Conservation (phyloP, 2,113 vertebrate species). For the Merops nubicus region DNA sequence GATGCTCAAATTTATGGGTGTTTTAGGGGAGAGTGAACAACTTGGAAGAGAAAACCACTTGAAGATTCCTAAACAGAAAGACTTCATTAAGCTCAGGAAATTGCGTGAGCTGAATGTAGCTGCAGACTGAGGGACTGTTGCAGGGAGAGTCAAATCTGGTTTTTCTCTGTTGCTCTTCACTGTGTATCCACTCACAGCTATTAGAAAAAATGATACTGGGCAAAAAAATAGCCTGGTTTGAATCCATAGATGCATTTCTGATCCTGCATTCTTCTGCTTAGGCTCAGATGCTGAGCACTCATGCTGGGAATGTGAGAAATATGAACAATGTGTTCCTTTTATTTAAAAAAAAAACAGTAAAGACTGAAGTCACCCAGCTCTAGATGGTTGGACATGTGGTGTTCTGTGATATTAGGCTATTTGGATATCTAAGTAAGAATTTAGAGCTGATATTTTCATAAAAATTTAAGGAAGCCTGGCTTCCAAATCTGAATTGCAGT, state of each 20-base stretch:
- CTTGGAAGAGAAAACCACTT: not conserved
- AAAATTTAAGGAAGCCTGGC: not conserved
- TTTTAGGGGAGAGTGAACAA: not conserved
- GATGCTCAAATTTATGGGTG: not conserved
- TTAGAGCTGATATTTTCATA: not conserved
- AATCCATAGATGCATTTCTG: not conserved
- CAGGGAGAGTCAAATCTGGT: not conserved
- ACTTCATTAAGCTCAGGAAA: not conserved
- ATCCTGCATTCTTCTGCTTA: not conserved
- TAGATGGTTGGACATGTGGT: not conserved
- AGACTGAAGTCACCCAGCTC: not conserved
- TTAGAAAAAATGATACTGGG: not conserved
- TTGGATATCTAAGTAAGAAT: not conserved
- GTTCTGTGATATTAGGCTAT: not conserved
- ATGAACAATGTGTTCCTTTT: not conserved
- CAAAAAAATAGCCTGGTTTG: not conserved
- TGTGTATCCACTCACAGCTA: not conserved
- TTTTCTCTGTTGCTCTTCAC: not conserved
- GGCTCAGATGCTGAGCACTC: not conserved
- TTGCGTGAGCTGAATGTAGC: not conserved
- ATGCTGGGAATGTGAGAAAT: not conserved
- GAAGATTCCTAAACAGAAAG: not conserved
- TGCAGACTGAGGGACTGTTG: not conserved
- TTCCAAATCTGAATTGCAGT: not conserved
- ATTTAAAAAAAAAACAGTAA: not conserved